Base-by-base conservation (phyloP, 2,888 invertebrate genomes). In the Chromoteleia sp. region DNA sequence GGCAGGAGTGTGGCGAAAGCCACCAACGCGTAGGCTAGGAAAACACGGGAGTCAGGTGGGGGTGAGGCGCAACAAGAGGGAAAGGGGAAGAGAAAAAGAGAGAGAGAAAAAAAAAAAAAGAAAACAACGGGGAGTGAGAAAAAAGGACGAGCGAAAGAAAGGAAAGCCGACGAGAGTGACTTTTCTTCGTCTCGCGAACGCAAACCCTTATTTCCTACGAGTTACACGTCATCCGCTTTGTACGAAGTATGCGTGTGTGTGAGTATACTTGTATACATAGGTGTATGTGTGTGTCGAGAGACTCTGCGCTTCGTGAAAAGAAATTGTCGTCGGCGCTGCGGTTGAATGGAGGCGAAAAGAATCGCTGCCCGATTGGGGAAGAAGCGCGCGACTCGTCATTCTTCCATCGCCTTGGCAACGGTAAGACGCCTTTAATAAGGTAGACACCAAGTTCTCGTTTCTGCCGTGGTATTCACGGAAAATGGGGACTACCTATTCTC, bases 401-500 rank as follows among this genome's bases (percentile, higher is more conserved):
- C 52, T 83, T 68, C 75, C 84, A 85, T 87, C 81, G 81, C 82
- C 86, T 86, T 86, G 87, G 87, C 87, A 88, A 87, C 88, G 83
- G 84, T 87, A 86, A 88, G 87, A 87, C 86, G 87, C 86, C 88
- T 89, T 88, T 85, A 86, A 87, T 87, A 86, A 87, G 85, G 84
- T 81, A 83, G 83, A 81, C 81, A 76, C 81, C 81, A 80, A 77
- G 65, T 82, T 79, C 84, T 81, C 82, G 76, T 83, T 85, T 84
- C 84, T 82, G 77, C 78, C 68, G 78, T 61, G 78, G 75, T 84
- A 84, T 85, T 85, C 82, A 82, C 70, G 82, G 80, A 84, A 82
- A 84, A 81, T 79, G 75, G 81, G 77, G 83, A 78, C 82, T 83
- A 63, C 68, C 68, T 81, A 75, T 79, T 84, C 77, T 76, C 78